Evolutionary conservation across 2,888 invertebrate genomes (phyloP), one percentile per base, ranked within the genome.

Genomic region (Tetrapedia diversipes): DNA sequence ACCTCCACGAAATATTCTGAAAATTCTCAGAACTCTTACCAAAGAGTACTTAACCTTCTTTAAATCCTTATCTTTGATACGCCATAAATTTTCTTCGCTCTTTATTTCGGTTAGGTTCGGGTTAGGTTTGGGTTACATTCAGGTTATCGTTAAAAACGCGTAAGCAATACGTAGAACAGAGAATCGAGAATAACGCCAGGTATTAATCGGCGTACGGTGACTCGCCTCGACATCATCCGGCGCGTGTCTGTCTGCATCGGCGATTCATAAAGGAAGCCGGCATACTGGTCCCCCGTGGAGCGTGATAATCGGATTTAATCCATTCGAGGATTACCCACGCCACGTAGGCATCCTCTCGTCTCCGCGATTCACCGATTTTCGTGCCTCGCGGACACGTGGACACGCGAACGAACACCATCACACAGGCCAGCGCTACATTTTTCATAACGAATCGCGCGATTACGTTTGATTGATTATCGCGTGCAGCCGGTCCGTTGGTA

Each of bases 381-480:
- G n/a, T n/a, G n/a, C n/a, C n/a, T n/a, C n/a, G n/a, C n/a, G n/a
- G n/a, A n/a, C n/a, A n/a, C n/a, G n/a, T n/a, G n/a, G n/a, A n/a
- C n/a, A 37, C n/a, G 11, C 8, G 22, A 47, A 34, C n/a, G 32
- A 24, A 22, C 22, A 22, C 11, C 19, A 4, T 16, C 16, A n/a
- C n/a, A n/a, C n/a, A n/a, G n/a, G n/a, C n/a, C n/a, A n/a, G 8
- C 34, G 19, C 22, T 27, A 19, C 43, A 64, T 65, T 54, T 75
- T 69, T 69, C 69, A 49, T 27, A 60, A 32, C 54, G 43, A 56
- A 29, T 49, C 61, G 53, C 37, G 19, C 51, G 56, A 69, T 74
- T 56, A 32, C 54, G 29, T 69, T 75, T 74, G 77, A 77, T 74
- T 45, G 75, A 74, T 77, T 49, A 75, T 64, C 47, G n/a, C 16